Evolutionary conservation across 2,797 vertebrate species (phyloP).

Genomic region (Phataginus tricuspis): DNA sequence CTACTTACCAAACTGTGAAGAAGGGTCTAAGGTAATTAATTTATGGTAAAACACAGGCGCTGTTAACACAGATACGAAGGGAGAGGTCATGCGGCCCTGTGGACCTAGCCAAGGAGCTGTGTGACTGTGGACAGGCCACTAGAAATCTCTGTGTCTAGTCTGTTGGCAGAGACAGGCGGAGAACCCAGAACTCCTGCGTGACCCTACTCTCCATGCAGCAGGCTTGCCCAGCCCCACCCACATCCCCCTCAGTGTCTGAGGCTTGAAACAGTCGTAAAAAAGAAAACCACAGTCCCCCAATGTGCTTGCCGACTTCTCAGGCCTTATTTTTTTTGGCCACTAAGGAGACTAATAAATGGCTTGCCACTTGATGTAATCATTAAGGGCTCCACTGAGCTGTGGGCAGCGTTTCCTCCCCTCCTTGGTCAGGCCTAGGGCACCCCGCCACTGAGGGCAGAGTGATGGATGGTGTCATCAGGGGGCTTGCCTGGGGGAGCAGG

Average conservation of each 20-base stretch:
- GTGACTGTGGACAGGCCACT: background rate
- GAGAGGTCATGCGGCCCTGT: accelerated
- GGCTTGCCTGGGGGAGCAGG: background rate
- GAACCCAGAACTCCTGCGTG: background rate
- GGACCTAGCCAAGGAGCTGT: background rate
- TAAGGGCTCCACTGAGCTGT: constrained; percentile 69
- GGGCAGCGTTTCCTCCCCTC: constrained; percentile 37
- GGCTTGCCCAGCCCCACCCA: no score
- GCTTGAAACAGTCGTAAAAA: background rate
- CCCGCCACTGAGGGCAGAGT: background rate
- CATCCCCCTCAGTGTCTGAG: background rate
- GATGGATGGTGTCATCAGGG: constrained; percentile 29
- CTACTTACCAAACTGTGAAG: background rate
- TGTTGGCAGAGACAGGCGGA: background rate
- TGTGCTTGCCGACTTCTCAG: background rate
- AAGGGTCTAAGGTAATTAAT: background rate
- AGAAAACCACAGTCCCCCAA: background rate
- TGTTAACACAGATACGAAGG: accelerated
- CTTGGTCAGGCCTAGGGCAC: background rate
- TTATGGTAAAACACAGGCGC: background rate
- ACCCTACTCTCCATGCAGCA: accelerated
- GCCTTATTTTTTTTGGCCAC: constrained; percentile 65
- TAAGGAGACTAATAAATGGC: constrained; percentile 71
- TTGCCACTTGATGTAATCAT: constrained; percentile 57
- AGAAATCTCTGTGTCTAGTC: background rate